Base-by-base conservation (phyloP, 2,113 vertebrate species). In the Mellivora capensis region DNA sequence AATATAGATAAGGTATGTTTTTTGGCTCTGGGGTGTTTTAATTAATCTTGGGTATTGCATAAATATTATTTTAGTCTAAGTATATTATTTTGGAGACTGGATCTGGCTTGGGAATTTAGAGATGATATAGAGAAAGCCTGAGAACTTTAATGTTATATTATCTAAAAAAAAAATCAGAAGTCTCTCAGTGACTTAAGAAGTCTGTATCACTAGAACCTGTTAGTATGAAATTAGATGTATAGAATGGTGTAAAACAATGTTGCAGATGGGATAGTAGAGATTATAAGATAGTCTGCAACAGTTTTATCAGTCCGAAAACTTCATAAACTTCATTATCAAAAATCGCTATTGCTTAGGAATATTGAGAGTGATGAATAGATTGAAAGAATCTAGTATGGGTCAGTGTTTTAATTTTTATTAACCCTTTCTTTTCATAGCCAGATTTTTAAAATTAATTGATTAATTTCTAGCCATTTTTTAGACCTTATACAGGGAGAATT, bases 1-100 rank as follows among this genome's bases (percentile, higher is more conserved):
- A 99, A 99, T 98, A 99, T 99, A 97, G 99, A 99, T 98, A 99
- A 99, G 99, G 99, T 99, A 99, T 91, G 98, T 98, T 67, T 81
- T 97, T 98, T 95, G 54, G 1, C 39, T 96, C 23, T 96, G 67
- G 44, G 29, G 86, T 84, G 37, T 96, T 59, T 95, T 64, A 96
- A 96, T 84, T 95, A 5, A 83, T 96, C 93, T 97, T 91, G 87
- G 44, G 21, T 94, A 34, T 93, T 94, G 91, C 31, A 7, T 86
- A 95, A 92, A 61, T 96, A 83, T 79, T 93, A 94, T 76, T 87
- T 95, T 94, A 90, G 6, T 96, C 47, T 85, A 44, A 10, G 15
- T 47, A 29, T 72, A 52, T 81, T 91, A 76, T 87, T 96, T 95
- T 93, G 62, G 61, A 91, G 89, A 64, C 49, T 20, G 76, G n/a